A percentile compares a stretch with the other conserved stretches of the same genome.
These are phyloP conservation scores for Echeneis naucrates DNA, from an alignment of 2,797 vertebrate species.

Conservation along the genomic window DNA sequence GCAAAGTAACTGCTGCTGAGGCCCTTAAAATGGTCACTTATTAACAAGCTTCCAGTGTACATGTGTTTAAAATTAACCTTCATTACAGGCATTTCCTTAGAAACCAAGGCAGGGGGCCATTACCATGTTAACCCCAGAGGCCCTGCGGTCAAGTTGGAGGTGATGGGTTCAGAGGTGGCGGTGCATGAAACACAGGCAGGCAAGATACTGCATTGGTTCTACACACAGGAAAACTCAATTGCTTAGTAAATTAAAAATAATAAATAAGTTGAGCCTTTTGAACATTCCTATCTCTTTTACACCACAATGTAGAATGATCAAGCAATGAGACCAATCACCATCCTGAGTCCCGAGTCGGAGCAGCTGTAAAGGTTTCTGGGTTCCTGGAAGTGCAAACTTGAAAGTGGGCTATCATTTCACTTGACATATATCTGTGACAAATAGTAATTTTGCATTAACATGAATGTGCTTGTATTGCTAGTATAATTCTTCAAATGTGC, in stretches of 20 bases:
- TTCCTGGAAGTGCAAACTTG: background rate
- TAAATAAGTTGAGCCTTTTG: background rate
- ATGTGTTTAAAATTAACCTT: conserved; percentile 72
- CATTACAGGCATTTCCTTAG: conserved; percentile 38
- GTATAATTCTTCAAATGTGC: too few species aligned
- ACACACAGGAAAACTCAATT: too few species aligned
- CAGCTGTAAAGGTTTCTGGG: background rate
- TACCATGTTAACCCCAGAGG: conserved; percentile 21
- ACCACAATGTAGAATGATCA: conserved; percentile 13
- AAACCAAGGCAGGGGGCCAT: conserved; percentile 24
- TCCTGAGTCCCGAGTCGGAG: background rate
- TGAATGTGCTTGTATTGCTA: too few species aligned
- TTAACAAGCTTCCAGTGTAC: conserved; percentile 67
- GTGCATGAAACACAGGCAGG: background rate
- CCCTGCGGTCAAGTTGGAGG: conserved; percentile 14
- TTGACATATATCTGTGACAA: background rate
- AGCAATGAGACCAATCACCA: background rate
- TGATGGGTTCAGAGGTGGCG: background rate
- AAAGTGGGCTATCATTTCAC: too few species aligned
- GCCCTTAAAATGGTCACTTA: conserved; percentile 67
- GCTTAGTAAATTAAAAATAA: too few species aligned
- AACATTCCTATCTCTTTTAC: background rate
- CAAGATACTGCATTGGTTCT: background rate
- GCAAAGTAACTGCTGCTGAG: conserved; percentile 46
- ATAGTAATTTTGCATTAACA: too few species aligned